phyloP scores from a whole-genome alignment of 2,888 invertebrate genomes.

The Synanthedon andrenaeformis region DNA sequence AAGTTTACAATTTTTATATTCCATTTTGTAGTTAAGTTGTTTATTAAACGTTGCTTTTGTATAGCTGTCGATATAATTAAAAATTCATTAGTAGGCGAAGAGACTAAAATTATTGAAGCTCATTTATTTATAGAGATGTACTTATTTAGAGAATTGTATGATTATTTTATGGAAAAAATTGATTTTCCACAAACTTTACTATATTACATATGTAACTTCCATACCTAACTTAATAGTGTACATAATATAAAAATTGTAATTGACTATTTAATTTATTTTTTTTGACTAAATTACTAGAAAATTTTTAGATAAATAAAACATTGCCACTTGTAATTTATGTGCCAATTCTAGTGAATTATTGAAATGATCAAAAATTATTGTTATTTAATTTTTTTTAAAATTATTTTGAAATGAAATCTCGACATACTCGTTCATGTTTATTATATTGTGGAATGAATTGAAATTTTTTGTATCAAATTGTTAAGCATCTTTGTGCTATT shows the following conservation, averaged over 20 bases:
- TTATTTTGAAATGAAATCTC: conserved; percentile 19
- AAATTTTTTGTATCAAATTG: conserved; percentile 11
- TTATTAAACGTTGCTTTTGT: conserved; percentile 23
- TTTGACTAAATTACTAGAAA: neutral
- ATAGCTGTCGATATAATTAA: conserved; percentile 2
- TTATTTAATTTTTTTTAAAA: conserved; percentile 25
- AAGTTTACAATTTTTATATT: conserved; percentile 48
- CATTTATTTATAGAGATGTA: conserved; percentile 46
- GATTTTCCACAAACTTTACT: conserved; percentile 14
- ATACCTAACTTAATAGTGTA: neutral
- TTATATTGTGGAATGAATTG: conserved; percentile 27
- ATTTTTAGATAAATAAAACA: neutral
- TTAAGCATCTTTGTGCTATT: conserved; percentile 31
- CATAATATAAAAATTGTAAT: neutral
- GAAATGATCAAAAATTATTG: conserved; percentile 16
- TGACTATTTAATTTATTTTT: neutral
- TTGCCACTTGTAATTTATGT: conserved; percentile 25
- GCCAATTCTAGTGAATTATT: conserved; percentile 50
- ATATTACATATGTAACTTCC: neutral
- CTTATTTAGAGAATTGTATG: conserved; percentile 26
- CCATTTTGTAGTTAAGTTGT: conserved; percentile 30
- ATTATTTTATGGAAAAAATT: conserved; percentile 21
- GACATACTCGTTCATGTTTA: conserved; percentile 13
- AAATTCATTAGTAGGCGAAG: neutral
- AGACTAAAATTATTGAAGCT: conserved; percentile 15